Base-by-base conservation (phyloP, 2,888 invertebrate genomes). In the Plebejus argus region DNA sequence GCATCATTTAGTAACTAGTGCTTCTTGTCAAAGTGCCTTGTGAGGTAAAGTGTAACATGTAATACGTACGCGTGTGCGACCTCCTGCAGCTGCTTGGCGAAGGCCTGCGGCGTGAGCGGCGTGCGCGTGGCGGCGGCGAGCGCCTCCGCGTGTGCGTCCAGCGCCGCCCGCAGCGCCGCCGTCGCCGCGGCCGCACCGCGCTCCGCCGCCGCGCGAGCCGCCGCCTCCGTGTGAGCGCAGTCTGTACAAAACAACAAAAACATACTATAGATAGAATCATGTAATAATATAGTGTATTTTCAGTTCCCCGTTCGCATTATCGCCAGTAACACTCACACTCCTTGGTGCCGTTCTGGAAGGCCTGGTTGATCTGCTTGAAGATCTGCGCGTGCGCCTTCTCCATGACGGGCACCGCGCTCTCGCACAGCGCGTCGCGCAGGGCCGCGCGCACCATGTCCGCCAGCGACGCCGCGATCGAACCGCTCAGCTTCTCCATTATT, bases 341-440 rank as follows among this genome's bases (percentile, higher is more conserved):
- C 87, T 96, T 97, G 8, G 98, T 98, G 77, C 99, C 99, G 81
- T 95, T 95, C 76, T 97, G 96, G 91, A 99, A 99, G 23, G 97
- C 96, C 76, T 97, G 97, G 87, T 98, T 98, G 78, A 99, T 95
- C 90, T 99, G 99, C 72, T 96, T 95, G 87, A 99, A 98, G 95
- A 99, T 97, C 86, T 96, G 96, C 84, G 96, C 96, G 83, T 97
- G 97, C 78, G 97, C 96, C 87, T 96, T 96, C 88, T 99, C 98
- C 95, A 98, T 97, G 53, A 96, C 96, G 3, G 99, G 99, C 84
- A 98, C 94, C 72, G 98, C 94, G 81, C 96, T 95, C 81, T 96
- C 96, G 71, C 96, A 95, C 86, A 98, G 96, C 39, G 97, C 95
- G 77, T 97, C 97, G 81, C 96, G 96, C 87, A 98, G 97, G 18